Evolutionary conservation across 1,140 invertebrate species (phyloP).

Genomic region (Bombus breviceps): DNA sequence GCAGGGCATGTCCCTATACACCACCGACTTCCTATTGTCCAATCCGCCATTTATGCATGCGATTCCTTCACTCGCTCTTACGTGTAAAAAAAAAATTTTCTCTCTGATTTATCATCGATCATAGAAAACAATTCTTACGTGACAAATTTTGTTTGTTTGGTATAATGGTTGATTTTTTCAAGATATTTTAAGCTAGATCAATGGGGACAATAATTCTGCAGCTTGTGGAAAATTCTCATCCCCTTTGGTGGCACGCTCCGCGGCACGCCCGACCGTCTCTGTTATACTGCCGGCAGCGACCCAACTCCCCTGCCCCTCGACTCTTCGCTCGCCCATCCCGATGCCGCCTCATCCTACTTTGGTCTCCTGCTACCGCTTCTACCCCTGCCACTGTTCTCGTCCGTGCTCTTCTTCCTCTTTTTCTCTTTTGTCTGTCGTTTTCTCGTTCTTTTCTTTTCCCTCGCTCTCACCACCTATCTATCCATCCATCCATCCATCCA

Average conservation of each 20-base stretch:
- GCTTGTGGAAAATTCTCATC: conserved; percentile 78
- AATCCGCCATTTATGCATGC: conserved; percentile 30
- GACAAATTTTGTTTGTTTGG: too few species aligned
- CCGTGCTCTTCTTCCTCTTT: conserved; percentile 3
- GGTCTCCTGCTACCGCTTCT: conserved; percentile 62
- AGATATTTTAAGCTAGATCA: conserved; percentile 61
- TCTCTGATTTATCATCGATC: conserved; percentile 64
- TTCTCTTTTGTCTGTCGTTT: conserved; percentile 4
- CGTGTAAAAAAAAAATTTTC: conserved; percentile 61
- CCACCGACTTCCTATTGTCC: conserved; percentile 73
- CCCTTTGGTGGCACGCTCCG: conserved; percentile 83
- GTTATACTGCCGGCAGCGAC: conserved; percentile 82
- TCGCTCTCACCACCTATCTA: conserved; percentile 49
- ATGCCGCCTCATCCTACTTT: conserved; percentile 52
- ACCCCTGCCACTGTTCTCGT: conserved; percentile 52
- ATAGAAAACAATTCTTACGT: too few species aligned
- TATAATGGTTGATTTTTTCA: conserved; percentile 46
- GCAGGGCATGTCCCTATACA: conserved; percentile 82
- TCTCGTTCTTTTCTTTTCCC: conserved; percentile 40
- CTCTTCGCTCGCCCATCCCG: conserved; percentile 59
- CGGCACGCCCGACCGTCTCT: conserved; percentile 83
- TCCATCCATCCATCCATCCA: conserved; percentile 44
- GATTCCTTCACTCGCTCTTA: background rate
- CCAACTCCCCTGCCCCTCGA: conserved; percentile 62
- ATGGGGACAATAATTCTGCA: conserved; percentile 77